Evolutionary conservation across 2,113 vertebrate genomes (phyloP), one percentile per base, ranked within the genome.

Genomic region (Xenopus tropicalis): DNA sequence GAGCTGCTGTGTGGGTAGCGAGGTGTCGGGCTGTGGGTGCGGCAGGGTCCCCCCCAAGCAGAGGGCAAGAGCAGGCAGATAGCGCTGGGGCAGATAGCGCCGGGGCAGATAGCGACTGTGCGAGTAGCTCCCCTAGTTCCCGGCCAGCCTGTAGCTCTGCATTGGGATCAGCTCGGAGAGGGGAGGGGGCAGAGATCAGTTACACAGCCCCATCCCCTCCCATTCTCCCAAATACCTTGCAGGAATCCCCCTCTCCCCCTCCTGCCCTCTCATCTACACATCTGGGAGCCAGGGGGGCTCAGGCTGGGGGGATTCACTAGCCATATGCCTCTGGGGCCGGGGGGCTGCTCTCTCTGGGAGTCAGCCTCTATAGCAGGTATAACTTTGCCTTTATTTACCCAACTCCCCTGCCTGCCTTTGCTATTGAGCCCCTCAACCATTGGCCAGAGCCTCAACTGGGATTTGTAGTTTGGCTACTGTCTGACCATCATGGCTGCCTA

Each of bases 211-310:
- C 42, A 19, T 44, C 44, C 57, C 72, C 72, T 16, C 22, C 23
- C 64, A 37, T 37, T 37, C 62, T 17, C 22, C 20, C 65, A 69
- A 68, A 75, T 75, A 75, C 72, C 72, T 75, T 68, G 20, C 29
- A 74, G 72, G 72, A 74, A 43, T 62, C 72, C 72, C 72, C 72
- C 20, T 44, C 20, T 24, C 64, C 20, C 64, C 20, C 64, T 48
- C 64, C 6, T 20, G 0, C 19, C 21, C 21, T 62, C 37, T 74
- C 52, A 74, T 74, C 37, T 67, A 57, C 65, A 74, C 72, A 74
- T 74, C 65, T 74, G 72, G 72, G 61, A 61, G 65, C 19, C n/a
- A 57, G 57, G 65, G 64, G 72, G 25, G 29, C 3, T 14, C 46
- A 48, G 46, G 10, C 13, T 46, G 44, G 13, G 16, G 19, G 44